These are phyloP conservation scores for Periophthalmus magnuspinnatus DNA, from an alignment of 2,797 vertebrate species.

Conservation along the genomic window DNA sequence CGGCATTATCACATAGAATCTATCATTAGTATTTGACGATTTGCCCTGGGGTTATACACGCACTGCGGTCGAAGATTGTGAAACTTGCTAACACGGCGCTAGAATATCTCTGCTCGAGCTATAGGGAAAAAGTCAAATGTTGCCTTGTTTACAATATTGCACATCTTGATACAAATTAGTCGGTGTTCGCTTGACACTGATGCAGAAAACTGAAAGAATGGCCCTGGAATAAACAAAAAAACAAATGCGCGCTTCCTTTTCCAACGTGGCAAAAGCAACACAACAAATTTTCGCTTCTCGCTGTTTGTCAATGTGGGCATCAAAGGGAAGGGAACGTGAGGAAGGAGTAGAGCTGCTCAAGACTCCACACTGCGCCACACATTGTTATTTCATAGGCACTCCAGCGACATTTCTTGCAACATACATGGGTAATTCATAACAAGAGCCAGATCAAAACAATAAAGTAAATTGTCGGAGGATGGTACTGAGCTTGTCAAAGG, in stretches of 20 bases:
- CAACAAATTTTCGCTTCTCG: constrained; percentile 52
- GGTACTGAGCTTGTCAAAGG: constrained; percentile 47
- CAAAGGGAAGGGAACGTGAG: constrained; percentile 55
- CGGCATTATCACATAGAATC: constrained; percentile 27
- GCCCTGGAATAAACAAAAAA: constrained; percentile 4
- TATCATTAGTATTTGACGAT: constrained; percentile 52
- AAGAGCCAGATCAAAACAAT: constrained; percentile 63
- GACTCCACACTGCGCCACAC: constrained; percentile 45
- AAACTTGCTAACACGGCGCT: constrained; percentile 17
- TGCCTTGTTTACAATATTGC: constrained; percentile 55
- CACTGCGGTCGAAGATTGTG: constrained; percentile 18
- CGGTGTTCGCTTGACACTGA: constrained; percentile 55
- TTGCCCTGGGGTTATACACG: constrained; percentile 32
- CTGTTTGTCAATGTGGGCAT: constrained; percentile 53
- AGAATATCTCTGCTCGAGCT: constrained; percentile 3
- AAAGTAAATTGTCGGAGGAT: constrained; percentile 50
- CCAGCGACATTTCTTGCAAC: constrained; percentile 54
- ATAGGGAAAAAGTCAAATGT: constrained; percentile 11
- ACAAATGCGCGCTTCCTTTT: constrained; percentile 20
- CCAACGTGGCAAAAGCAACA: constrained; percentile 43
- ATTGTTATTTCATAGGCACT: constrained; percentile 59
- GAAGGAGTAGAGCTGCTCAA: constrained; percentile 26
- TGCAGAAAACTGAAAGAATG: constrained; percentile 27
- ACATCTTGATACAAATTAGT: constrained; percentile 45
- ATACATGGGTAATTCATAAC: constrained; percentile 64